A percentile compares a stretch with the other conserved stretches of the same genome.
phyloP scores from a whole-genome alignment of 1,140 invertebrate species.

The Frieseomelitta varia region DNA sequence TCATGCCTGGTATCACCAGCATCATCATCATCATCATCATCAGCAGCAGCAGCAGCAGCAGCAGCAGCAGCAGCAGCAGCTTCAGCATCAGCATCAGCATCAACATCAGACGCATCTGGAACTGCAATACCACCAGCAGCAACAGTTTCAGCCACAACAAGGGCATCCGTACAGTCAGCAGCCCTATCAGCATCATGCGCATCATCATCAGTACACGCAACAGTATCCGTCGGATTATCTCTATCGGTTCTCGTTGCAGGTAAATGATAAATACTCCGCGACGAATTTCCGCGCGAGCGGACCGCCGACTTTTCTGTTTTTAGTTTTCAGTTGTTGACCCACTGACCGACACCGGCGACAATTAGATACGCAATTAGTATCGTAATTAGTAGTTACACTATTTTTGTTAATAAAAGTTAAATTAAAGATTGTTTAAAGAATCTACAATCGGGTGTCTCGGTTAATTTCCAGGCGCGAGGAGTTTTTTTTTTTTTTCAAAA shows the following conservation, averaged over 20 bases:
- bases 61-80: constrained; percentile 61
- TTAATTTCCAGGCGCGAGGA: too few relatives aligned
- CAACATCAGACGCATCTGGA: constrained; percentile 60
- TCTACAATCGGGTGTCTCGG: too few relatives aligned
- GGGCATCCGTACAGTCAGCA: constrained; percentile 70
- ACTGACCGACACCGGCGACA: too few relatives aligned
- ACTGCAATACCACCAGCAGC: constrained; percentile 60
- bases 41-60: constrained; percentile 53
- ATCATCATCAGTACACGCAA: constrained; percentile 76
- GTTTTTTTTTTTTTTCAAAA: too few relatives aligned
- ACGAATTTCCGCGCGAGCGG: not conserved
- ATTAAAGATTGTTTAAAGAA: too few relatives aligned
- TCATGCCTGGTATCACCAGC: constrained; percentile 79
- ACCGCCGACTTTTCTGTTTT: too few relatives aligned
- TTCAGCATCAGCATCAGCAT: constrained; percentile 47
- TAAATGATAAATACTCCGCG: constrained; percentile 53
- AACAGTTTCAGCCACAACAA: constrained; percentile 62
- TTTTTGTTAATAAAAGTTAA: too few relatives aligned
- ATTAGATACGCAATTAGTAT: too few relatives aligned
- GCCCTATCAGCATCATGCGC: constrained; percentile 64
- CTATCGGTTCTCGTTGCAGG: constrained; percentile 80
- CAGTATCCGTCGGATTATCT: constrained; percentile 79
- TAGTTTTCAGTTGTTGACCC: too few relatives aligned
- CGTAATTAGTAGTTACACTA: too few relatives aligned
- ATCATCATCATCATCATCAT: constrained; percentile 71